These are phyloP conservation scores for Siniperca obscura DNA, from an alignment of 2,797 vertebrate genomes.

Conservation along the genomic window DNA sequence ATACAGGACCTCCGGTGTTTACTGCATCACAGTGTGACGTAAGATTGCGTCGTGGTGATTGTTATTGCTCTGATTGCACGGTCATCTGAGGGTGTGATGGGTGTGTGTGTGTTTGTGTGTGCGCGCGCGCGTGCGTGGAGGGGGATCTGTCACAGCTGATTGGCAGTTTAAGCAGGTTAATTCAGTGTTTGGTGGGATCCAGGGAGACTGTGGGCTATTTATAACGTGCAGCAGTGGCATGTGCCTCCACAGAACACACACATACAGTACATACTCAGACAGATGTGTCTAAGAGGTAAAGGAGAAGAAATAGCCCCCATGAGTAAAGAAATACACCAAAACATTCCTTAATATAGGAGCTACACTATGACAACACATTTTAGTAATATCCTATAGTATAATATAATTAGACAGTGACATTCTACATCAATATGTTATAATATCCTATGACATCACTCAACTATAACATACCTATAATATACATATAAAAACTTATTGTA, in stretches of 20 bases:
- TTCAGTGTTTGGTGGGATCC: constrained; percentile 63
- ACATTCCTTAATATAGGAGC: background rate
- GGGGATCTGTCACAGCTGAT: constrained; percentile 63
- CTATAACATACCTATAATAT: background rate
- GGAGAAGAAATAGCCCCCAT: background rate
- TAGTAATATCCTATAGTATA: no score
- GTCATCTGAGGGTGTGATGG: constrained; percentile 21
- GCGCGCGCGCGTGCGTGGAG: background rate
- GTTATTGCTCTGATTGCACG: constrained; percentile 41
- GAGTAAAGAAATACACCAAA: background rate
- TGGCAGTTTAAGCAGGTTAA: constrained; percentile 71
- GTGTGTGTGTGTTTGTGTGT: constrained; percentile 6
- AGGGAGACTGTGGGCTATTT: constrained; percentile 69
- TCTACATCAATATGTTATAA: background rate
- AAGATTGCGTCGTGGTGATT: constrained; percentile 41
- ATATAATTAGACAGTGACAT: background rate
- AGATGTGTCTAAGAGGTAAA: background rate
- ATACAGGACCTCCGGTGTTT: constrained; percentile 8
- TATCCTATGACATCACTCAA: background rate
- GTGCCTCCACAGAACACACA: constrained; percentile 33
- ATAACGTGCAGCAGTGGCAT: constrained; percentile 70
- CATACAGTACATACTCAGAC: background rate
- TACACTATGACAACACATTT: background rate
- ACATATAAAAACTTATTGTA: no score
- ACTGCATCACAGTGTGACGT: constrained; percentile 55